These are phyloP conservation scores for Heteronetta atricapilla DNA, from an alignment of 2,113 vertebrate species.

Conservation along the genomic window DNA sequence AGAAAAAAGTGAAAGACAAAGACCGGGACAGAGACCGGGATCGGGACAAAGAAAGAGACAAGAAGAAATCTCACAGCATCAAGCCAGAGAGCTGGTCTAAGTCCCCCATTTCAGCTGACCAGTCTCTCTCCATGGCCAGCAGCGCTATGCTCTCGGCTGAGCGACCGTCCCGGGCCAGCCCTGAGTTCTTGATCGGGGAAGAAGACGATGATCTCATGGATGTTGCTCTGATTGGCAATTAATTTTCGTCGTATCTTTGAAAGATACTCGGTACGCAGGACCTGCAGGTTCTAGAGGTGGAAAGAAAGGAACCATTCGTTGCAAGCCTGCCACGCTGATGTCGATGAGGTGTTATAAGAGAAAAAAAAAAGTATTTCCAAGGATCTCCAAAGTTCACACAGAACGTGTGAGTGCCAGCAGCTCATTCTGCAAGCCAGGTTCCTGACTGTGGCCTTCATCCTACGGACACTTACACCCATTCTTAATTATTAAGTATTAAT, in stretches of 20 bases:
- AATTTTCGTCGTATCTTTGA: not conserved
- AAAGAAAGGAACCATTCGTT: not conserved
- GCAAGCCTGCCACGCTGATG: fast-evolving
- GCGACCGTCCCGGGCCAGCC: conserved; percentile 87
- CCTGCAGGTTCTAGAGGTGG: not conserved
- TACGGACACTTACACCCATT: not conserved
- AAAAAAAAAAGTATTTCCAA: not conserved
- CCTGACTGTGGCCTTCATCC: not conserved
- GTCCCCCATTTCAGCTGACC: conserved; percentile 91
- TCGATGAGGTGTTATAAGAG: not conserved
- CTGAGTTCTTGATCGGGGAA: conserved; percentile 91
- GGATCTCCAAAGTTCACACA: not conserved
- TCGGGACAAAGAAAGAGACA: conserved; percentile 90
- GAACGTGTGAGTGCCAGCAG: not conserved
- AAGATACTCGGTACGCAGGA: not conserved
- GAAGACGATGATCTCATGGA: conserved; percentile 99
- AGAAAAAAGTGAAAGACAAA: conserved; percentile 94
- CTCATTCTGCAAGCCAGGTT: not conserved
- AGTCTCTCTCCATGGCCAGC: conserved; percentile 84
- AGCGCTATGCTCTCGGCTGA: conserved; percentile 83
- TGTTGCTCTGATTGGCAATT: conserved; percentile 93
- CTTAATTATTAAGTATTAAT: conserved; percentile 1
- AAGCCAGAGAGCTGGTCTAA: conserved; percentile 96
- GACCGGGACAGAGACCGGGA: conserved; percentile 85
- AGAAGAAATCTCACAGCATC: conserved; percentile 92